Evolutionary conservation across 2,113 vertebrate species (phyloP).

Genomic region (Saccopteryx leptura): DNA sequence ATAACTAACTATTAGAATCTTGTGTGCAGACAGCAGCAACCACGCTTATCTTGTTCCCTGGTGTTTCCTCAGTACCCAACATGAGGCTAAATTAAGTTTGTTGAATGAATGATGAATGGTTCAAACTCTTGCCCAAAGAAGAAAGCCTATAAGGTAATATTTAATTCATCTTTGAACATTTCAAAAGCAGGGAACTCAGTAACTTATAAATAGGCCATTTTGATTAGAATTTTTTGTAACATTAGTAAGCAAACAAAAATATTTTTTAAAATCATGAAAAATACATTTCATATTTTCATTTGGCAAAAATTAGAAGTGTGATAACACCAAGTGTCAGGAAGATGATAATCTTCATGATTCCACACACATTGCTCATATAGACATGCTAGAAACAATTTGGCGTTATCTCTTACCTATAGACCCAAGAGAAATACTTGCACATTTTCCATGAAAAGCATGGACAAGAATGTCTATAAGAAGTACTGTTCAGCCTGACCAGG

Average conservation of each 20-base stretch:
- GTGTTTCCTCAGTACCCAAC: not conserved
- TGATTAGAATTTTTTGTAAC: not conserved
- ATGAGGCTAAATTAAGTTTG: not conserved
- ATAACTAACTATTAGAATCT: not conserved
- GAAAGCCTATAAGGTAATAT: not conserved
- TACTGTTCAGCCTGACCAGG: not conserved
- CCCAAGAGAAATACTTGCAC: not conserved
- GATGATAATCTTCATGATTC: not conserved
- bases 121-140: not conserved
- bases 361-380: not conserved
- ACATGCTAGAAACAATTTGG: not conserved
- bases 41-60: not conserved
- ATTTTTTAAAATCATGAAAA: not conserved
- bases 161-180: slow-evolving; percentile 18
- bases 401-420: not conserved
- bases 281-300: not conserved
- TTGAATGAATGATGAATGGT: not conserved
- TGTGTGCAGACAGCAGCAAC: not conserved
- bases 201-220: not conserved
- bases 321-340: not conserved
- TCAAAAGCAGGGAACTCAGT: not conserved
- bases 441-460: not conserved
- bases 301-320: not conserved
- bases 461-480: not conserved
- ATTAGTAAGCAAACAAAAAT: slow-evolving; percentile 32